Conservation (phyloP, 2,888 invertebrate species). For the Marasmarcha lunaedactyla region DNA sequence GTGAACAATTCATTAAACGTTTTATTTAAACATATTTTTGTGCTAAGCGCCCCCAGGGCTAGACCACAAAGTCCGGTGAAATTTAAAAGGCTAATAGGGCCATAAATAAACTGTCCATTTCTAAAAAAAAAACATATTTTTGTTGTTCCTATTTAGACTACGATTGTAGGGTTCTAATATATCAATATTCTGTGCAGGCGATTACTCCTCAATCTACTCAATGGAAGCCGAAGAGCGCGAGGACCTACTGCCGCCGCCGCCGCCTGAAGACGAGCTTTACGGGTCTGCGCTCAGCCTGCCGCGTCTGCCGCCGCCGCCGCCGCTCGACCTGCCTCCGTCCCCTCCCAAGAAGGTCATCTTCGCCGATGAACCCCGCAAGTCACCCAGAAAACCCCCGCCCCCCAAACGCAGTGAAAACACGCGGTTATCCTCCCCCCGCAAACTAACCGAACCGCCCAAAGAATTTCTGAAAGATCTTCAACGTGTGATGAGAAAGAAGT, state of each 20-base stretch:
- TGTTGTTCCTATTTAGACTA: no score
- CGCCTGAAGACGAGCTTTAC: slow-evolving; percentile 72
- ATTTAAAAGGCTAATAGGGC: no score
- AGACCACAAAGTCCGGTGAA: no score
- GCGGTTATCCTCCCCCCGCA: slow-evolving; percentile 80
- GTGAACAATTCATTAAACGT: no score
- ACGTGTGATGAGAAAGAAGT: slow-evolving; percentile 92
- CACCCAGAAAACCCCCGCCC: slow-evolving; percentile 78
- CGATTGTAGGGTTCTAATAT: no score
- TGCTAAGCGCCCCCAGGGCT: no score
- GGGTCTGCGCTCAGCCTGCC: slow-evolving; percentile 82
- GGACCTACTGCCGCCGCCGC: slow-evolving; percentile 79
- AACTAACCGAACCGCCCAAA: slow-evolving; percentile 80
- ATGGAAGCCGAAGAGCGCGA: slow-evolving; percentile 49
- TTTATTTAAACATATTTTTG: no score
- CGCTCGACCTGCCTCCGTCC: slow-evolving; percentile 67
- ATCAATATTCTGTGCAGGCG: no score
- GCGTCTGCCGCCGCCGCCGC: slow-evolving; percentile 82
- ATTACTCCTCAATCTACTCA: slow-evolving; percentile 39
- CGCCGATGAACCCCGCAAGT: slow-evolving; percentile 60
- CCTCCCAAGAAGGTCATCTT: slow-evolving; percentile 76
- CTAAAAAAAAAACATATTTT: no score
- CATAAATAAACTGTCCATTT: no score
- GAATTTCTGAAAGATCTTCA: slow-evolving; percentile 91
- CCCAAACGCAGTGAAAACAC: slow-evolving; percentile 83